A percentile compares a stretch with the other conserved stretches of the same genome.
Evolutionary conservation across 2,888 invertebrate species (phyloP).

Genomic region (Brenthis daphne): DNA sequence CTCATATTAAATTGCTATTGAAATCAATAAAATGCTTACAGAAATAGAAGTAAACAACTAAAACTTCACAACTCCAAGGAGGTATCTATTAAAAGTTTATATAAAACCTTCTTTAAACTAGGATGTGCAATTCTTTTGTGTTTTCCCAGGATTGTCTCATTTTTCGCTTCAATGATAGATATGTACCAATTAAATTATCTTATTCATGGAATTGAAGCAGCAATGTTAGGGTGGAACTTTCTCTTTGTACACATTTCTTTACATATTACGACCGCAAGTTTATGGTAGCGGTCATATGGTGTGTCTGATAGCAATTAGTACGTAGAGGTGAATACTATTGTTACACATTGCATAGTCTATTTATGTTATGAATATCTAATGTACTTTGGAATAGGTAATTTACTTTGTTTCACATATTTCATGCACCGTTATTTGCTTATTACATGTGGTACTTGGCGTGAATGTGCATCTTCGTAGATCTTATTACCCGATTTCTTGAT

Average conservation of each 20-base stretch:
- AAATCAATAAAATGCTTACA: constrained; percentile 15
- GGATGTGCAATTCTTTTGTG: constrained; percentile 5
- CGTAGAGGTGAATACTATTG: constrained; percentile 16
- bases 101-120: constrained; percentile 5
- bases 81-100: constrained; percentile 20
- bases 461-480: no score
- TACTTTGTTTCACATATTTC: no score
- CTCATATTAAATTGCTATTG: constrained; percentile 8
- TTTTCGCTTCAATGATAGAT: background rate
- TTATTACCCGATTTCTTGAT: no score
- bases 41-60: constrained; percentile 17
- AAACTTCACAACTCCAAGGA: constrained; percentile 11
- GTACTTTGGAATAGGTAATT: background rate
- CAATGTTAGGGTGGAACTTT: no score
- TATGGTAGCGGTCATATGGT: background rate
- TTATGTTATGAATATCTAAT: constrained; percentile 18
- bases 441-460: no score
- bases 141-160: constrained; percentile 1
- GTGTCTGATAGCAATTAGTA: constrained; percentile 12
- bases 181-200: background rate
- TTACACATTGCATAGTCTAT: constrained; percentile 21
- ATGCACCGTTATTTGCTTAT: no score
- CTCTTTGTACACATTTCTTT: no score
- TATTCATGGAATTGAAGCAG: background rate
- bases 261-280: no score